Evolutionary conservation across 2,888 invertebrate genomes (phyloP).

Genomic region (Leucozona laternaria): DNA sequence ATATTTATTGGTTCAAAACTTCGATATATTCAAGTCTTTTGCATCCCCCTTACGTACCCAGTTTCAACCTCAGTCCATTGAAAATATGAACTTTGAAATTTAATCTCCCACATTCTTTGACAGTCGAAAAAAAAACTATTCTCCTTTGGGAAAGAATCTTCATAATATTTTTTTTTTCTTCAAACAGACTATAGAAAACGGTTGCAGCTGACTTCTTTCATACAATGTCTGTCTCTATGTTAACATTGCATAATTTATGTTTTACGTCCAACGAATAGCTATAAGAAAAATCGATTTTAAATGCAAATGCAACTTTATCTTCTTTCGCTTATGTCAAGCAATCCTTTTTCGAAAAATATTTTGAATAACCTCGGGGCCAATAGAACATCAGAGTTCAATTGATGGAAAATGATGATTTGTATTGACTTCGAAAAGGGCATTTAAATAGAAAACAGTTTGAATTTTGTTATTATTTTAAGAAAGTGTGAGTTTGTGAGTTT

Average conservation of each 20-base stretch:
- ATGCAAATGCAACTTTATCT: constrained; percentile 17
- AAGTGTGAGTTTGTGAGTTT: background rate
- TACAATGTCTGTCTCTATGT: background rate
- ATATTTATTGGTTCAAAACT: too few relatives aligned
- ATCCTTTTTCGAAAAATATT: background rate
- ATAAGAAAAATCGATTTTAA: constrained; percentile 4
- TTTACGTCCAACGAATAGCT: background rate
- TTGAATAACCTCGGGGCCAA: background rate
- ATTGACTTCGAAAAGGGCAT: background rate
- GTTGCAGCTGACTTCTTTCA: constrained; percentile 1
- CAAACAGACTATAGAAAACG: background rate
- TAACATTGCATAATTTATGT: constrained; percentile 8
- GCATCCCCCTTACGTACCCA: too few relatives aligned
- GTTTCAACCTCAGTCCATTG: background rate
- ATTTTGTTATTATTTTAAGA: background rate
- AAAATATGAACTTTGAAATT: background rate
- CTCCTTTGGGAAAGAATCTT: background rate
- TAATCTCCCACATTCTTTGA: background rate
- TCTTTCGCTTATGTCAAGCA: constrained; percentile 8
- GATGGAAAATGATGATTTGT: constrained; percentile 7
- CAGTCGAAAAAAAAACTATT: background rate
- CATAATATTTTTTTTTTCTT: background rate
- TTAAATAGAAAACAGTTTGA: background rate
- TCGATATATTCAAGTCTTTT: too few relatives aligned
- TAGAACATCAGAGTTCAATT: background rate